Percentiles rank a stretch among this genome's conserved stretches.
Evolutionary conservation across 2,113 vertebrate genomes (phyloP).

Genomic region (Rhadina sibilatrix): DNA sequence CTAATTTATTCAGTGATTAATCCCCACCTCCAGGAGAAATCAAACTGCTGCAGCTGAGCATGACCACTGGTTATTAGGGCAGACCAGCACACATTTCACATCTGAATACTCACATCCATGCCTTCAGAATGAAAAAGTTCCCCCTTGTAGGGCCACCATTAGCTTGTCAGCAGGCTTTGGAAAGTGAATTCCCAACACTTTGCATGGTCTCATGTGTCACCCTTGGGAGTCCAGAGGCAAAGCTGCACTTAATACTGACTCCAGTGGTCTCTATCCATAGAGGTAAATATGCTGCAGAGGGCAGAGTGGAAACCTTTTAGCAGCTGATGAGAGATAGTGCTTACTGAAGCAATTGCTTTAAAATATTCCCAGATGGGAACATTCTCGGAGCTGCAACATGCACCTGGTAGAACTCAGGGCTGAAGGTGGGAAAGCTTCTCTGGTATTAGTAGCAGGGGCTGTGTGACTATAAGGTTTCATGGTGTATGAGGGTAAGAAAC

Average conservation of each 20-base stretch:
- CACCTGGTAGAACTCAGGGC: neutral
- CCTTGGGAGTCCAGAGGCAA: neutral
- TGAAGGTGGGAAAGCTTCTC: neutral
- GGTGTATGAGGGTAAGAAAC: neutral
- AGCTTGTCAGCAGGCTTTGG: neutral
- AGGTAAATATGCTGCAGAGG: neutral
- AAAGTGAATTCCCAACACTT: neutral
- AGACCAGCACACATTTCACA: neutral
- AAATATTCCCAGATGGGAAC: neutral
- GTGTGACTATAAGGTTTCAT: neutral
- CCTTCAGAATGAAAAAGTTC: neutral
- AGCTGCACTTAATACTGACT: neutral
- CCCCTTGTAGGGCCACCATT: neutral
- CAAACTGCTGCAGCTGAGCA: neutral
- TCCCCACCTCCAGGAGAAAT: neutral
- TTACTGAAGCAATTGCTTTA: neutral
- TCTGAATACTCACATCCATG: neutral
- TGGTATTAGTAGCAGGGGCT: neutral
- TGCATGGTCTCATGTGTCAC: fast-evolving
- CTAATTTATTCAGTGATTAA: neutral
- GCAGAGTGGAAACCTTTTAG: neutral
- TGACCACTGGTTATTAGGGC: neutral
- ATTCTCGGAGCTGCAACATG: neutral
- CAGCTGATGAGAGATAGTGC: neutral
- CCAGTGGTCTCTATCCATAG: neutral